Evolutionary conservation across 2,113 vertebrate species (phyloP).

Genomic region (Callopanchax toddi): DNA sequence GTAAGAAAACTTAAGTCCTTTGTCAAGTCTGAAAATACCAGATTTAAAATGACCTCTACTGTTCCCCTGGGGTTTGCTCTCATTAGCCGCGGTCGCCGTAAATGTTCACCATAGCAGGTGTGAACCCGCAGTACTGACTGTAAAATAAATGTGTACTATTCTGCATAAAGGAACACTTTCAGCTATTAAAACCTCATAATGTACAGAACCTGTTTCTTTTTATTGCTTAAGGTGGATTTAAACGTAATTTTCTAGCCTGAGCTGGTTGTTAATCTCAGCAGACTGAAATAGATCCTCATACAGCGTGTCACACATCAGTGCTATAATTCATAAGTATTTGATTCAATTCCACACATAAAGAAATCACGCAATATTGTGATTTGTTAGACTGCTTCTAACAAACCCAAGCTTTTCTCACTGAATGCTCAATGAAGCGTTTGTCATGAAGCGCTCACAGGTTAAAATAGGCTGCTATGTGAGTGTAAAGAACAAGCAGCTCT

Average conservation of each 20-base stretch:
- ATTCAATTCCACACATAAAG: slow-evolving; percentile 53
- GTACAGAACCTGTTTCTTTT: slow-evolving; percentile 39
- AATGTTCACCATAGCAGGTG: slow-evolving; percentile 65
- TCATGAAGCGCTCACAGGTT: slow-evolving; percentile 51
- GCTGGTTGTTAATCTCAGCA: slow-evolving; percentile 64
- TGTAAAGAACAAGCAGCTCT: slow-evolving; percentile 62
- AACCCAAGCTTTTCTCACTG: slow-evolving; percentile 40
- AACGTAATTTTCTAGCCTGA: slow-evolving; percentile 62
- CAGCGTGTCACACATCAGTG: slow-evolving; percentile 60
- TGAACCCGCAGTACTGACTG: slow-evolving; percentile 54
- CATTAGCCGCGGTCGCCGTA: slow-evolving; percentile 73
- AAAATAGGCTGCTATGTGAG: slow-evolving; percentile 69
- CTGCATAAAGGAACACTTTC: slow-evolving; percentile 41
- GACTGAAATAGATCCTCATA: slow-evolving; percentile 57
- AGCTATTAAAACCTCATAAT: slow-evolving; percentile 28
- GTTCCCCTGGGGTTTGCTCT: slow-evolving; percentile 77
- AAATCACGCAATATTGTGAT: slow-evolving; percentile 57
- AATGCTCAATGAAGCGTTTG: slow-evolving; percentile 58
- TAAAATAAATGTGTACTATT: slow-evolving; percentile 42
- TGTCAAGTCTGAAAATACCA: slow-evolving; percentile 79
- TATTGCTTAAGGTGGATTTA: slow-evolving; percentile 22
- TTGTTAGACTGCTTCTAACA: slow-evolving; percentile 41
- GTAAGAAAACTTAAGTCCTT: slow-evolving; percentile 76
- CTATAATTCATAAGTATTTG: slow-evolving; percentile 39
- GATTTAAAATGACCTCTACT: slow-evolving; percentile 80